These are phyloP conservation scores for Ginglymostoma cirratum DNA, from an alignment of 2,113 vertebrate genomes.

Conservation along the genomic window DNA sequence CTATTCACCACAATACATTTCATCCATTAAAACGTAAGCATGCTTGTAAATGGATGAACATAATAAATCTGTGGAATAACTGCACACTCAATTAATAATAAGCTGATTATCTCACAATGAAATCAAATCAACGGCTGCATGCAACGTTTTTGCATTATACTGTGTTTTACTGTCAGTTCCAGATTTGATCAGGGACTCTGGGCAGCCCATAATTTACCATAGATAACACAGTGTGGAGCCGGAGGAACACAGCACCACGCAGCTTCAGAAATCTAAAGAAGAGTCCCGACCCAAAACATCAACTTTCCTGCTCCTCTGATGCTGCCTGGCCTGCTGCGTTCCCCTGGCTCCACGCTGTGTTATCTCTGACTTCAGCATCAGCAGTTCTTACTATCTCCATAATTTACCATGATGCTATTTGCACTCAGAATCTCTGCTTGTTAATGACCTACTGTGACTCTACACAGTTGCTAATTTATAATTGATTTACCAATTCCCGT, in stretches of 20 bases:
- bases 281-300: no score
- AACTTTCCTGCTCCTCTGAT: no score
- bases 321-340: no score
- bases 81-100: neutral
- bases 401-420: neutral
- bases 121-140: neutral
- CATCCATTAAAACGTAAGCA: neutral
- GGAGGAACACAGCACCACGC: no score
- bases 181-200: neutral
- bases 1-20: neutral
- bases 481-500: neutral
- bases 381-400: no score
- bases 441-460: neutral
- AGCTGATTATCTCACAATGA: neutral
- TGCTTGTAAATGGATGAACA: neutral
- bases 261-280: no score
- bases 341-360: no score
- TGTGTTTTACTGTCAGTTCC: neutral
- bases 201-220: neutral
- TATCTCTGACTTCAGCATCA: no score
- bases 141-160: neutral
- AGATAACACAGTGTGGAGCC: no score
- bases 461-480: neutral
- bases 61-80: neutral
- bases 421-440: neutral